Evolutionary conservation across 2,888 invertebrate genomes (phyloP), one percentile per base, ranked within the genome.

Genomic region (Coelopa pilipes): DNA sequence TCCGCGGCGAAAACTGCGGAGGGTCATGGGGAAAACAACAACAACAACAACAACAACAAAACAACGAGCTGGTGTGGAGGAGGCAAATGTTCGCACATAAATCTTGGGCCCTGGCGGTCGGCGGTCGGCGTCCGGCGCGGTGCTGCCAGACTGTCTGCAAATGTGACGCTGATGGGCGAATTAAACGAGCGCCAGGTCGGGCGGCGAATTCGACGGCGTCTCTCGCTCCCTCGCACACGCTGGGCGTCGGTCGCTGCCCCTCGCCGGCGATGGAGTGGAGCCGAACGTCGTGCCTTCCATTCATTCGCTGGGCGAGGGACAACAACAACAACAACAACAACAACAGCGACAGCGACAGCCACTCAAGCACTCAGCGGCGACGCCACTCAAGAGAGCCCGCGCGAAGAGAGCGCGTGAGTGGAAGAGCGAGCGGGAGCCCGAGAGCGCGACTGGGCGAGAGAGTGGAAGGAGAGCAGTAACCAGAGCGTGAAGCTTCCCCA

Each of bases 61-160:
- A 34, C 34, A 34, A 34, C n/a, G n/a, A n/a, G n/a, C n/a, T n/a
- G n/a, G n/a, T n/a, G 34, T 34, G 34, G 34, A 34, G 34, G 34
- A 34, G 34, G 2, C 34, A 83, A 82, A 80, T 81, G 82, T 83
- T 84, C 84, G 80, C 84, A 84, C 84, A 84, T 84, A 84, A 84
- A 84, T 84, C 84, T 85, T 82, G 80, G 82, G 53, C 15, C n/a
- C 53, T 53, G 15, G n/a, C n/a, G n/a, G n/a, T n/a, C n/a, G n/a
- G n/a, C n/a, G n/a, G n/a, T 15, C 53, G 53, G 13, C 10, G n/a
- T 53, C 53, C 11, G 60, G 15, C 21, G 13, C 19, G 53, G 71
- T 47, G 78, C 77, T 79, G 79, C 79, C 79, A 78, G 76, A 76
- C 75, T 78, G 80, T 80, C 80, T 80, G 76, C 76, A 71, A 75